These are phyloP conservation scores for Falco rusticolus DNA, from an alignment of 2,797 vertebrate species.

Conservation along the genomic window DNA sequence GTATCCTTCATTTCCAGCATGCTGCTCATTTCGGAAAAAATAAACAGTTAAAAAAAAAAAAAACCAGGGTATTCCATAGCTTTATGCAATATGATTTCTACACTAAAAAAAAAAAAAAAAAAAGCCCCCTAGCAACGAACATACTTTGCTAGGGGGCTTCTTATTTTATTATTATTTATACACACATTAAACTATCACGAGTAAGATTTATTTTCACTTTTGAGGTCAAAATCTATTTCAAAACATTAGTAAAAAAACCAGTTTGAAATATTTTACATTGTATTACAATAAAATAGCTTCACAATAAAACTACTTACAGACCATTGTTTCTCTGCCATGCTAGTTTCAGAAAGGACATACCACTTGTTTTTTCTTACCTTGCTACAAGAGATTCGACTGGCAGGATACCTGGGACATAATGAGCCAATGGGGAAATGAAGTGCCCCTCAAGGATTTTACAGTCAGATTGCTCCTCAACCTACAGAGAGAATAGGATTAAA, in stretches of 20 bases:
- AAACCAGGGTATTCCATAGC: neutral
- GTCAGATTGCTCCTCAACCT: slow-evolving; percentile 92
- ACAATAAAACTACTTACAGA: neutral
- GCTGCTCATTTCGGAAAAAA: neutral
- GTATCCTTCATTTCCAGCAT: neutral
- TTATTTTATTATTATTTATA: neutral
- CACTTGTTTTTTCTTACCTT: slow-evolving; percentile 78
- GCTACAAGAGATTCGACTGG: slow-evolving; percentile 90
- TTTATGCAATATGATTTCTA: neutral
- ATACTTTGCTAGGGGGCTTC: neutral
- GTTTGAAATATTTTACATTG: neutral
- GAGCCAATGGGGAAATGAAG: slow-evolving; percentile 93
- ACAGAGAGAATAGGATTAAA: neutral
- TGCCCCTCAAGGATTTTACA: slow-evolving; percentile 92
- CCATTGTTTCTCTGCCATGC: neutral
- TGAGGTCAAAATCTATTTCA: neutral
- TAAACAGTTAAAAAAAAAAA: neutral
- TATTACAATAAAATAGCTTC: neutral
- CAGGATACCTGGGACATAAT: slow-evolving; percentile 91
- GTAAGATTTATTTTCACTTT: neutral
- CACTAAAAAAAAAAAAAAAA: neutral
- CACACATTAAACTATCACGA: neutral
- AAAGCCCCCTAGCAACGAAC: neutral
- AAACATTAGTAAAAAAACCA: neutral
- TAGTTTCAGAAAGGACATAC: neutral